phyloP scores from a whole-genome alignment of 2,113 vertebrate species.

The Scopus umbretta region DNA sequence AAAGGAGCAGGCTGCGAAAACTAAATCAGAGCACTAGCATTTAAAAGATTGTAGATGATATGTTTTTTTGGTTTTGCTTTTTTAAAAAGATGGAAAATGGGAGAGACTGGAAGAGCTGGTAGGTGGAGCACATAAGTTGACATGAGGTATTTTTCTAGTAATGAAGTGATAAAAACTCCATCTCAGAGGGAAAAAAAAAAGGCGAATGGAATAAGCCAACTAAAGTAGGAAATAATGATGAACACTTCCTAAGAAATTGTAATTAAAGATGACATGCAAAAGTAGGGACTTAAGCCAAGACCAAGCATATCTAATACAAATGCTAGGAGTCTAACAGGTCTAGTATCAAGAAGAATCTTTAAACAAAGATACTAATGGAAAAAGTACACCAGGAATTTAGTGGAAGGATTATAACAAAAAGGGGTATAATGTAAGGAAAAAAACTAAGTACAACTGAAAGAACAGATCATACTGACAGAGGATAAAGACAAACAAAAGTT shows the following conservation, averaged over 20 bases:
- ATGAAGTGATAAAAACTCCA: background rate
- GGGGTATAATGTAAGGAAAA: background rate
- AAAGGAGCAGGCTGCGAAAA: background rate
- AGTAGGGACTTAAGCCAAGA: background rate
- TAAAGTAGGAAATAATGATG: background rate
- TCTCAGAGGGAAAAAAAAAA: background rate
- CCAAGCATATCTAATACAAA: background rate
- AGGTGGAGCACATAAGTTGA: background rate
- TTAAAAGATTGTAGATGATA: background rate
- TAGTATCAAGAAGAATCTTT: background rate
- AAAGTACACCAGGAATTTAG: background rate
- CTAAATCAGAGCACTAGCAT: background rate
- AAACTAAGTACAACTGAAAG: background rate
- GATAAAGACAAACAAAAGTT: background rate
- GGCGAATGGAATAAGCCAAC: background rate
- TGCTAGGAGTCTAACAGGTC: background rate
- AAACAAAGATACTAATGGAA: background rate
- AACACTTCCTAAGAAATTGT: background rate
- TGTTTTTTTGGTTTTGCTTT: rapidly evolving
- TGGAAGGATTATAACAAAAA: background rate
- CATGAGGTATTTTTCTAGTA: background rate
- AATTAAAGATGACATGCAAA: background rate
- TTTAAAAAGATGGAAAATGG: background rate
- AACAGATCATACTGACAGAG: background rate
- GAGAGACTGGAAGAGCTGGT: background rate